These are phyloP conservation scores for Drosophila sproati DNA, from an alignment of 1,140 invertebrate genomes.

Conservation along the genomic window DNA sequence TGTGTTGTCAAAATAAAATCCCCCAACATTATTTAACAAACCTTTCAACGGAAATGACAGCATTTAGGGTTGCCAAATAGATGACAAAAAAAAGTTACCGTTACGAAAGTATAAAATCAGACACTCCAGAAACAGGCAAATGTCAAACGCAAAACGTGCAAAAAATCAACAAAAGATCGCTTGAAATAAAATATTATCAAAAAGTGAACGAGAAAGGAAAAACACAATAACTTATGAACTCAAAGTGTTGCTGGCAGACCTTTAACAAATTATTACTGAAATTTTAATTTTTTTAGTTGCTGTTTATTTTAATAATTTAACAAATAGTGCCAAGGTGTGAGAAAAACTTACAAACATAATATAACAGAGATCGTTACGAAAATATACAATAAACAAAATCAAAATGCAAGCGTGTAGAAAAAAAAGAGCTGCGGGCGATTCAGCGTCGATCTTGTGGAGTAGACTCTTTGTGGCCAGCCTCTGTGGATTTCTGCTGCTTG, in stretches of 20 bases:
- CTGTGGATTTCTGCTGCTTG: slow-evolving; percentile 73
- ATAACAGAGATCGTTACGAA: slow-evolving; percentile 24
- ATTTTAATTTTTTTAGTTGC: slow-evolving; percentile 48
- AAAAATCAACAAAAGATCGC: slow-evolving; percentile 40
- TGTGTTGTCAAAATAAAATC: neutral
- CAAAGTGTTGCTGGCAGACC: slow-evolving; percentile 42
- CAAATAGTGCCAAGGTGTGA: slow-evolving; percentile 74
- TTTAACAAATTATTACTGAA: slow-evolving; percentile 36
- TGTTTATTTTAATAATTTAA: slow-evolving; percentile 45
- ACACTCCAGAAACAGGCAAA: slow-evolving; percentile 44
- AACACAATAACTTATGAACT: slow-evolving; percentile 38
- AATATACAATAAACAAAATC: slow-evolving; percentile 30
- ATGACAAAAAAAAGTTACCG: slow-evolving; percentile 54
- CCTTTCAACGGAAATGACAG: slow-evolving; percentile 75
- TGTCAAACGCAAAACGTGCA: slow-evolving; percentile 51
- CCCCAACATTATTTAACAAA: slow-evolving; percentile 49
- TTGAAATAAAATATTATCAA: slow-evolving; percentile 27
- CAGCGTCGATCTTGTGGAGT: slow-evolving; percentile 53
- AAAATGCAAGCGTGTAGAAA: slow-evolving; percentile 75
- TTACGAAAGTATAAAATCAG: slow-evolving; percentile 34
- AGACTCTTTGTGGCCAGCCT: slow-evolving; percentile 62
- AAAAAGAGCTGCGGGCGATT: slow-evolving; percentile 66
- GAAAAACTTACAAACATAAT: slow-evolving; percentile 48
- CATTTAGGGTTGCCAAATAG: slow-evolving; percentile 65
- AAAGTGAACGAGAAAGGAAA: slow-evolving; percentile 18